These are phyloP conservation scores for Sisor rabdophorus DNA, from an alignment of 2,113 vertebrate genomes.

Conservation along the genomic window DNA sequence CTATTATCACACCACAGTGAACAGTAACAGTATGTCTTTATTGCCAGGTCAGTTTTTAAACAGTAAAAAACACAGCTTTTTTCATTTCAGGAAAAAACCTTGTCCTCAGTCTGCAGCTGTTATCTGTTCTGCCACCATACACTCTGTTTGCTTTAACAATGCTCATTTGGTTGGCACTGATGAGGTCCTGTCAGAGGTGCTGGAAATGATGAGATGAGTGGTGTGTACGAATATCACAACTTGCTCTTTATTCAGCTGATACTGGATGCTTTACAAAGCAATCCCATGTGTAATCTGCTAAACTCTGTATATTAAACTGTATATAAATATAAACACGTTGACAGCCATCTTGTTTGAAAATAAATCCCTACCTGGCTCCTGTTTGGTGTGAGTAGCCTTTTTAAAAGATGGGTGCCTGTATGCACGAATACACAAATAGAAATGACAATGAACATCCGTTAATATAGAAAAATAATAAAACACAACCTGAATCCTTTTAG, in stretches of 20 bases:
- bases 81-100: background rate
- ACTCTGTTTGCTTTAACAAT: conserved; percentile 18
- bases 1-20: no score
- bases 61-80: no score
- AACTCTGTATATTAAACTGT: background rate
- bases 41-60: background rate
- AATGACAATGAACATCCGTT: background rate
- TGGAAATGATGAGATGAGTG: background rate
- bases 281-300: background rate
- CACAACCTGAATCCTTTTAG: background rate
- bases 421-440: background rate
- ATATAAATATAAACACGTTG: background rate
- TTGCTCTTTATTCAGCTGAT: background rate
- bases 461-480: background rate
- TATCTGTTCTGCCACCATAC: background rate
- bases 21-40: background rate
- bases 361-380: background rate
- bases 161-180: conserved; percentile 1
- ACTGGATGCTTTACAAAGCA: background rate
- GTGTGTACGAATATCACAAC: background rate
- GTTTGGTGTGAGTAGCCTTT: background rate
- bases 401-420: background rate
- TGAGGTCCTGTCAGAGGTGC: background rate
- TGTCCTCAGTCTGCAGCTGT: conserved; percentile 12
- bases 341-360: background rate